Evolutionary conservation across 2,888 invertebrate genomes (phyloP), one percentile per base, ranked within the genome.

Genomic region (Miltochrista miniata): DNA sequence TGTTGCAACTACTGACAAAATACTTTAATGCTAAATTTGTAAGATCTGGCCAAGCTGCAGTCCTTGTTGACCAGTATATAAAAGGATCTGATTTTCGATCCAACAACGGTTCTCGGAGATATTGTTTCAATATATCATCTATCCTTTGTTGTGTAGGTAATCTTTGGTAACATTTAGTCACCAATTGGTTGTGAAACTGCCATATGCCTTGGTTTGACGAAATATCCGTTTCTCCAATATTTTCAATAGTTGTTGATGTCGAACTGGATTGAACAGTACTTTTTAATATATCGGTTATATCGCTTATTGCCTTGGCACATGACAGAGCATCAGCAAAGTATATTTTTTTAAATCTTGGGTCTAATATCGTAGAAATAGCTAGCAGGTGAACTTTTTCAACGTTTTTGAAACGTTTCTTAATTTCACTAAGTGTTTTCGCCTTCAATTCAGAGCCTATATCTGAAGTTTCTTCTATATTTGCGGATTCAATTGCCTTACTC

Each of bases 341-440:
- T 39, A 39, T 39, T 39, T 39, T 39, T 39, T 39, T 39, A 14
- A 37, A 14, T 39, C 38, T 39, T 39, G 38, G 38, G 18, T 39
- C 38, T 39, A 39, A 39, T 39, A 40, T 40, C n/a, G 40, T 40
- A 40, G 40, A 40, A 30, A 40, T 40, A 24, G 40, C 40, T 40
- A 40, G 40, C 30, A 40, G 24, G 18, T 39, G 39, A 39, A 39
- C 39, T 39, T 39, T 39, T 39, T 39, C 39, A 39, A 39, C 39
- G 34, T 36, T 36, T 36, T 36, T 14, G 13, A 36, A 36, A 36
- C 36, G 40, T 40, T 40, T 40, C 30, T 40, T 24, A 29, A 40
- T 40, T 40, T 40, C 40, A 40, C 30, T 29, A 24, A 40, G 40
- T 18, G 40, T 40, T 40, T 40, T 40, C 12, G 40, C 40, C 30